These are phyloP conservation scores for Amblyopsis hoosieri DNA, from an alignment of 2,797 vertebrate genomes.

Conservation along the genomic window DNA sequence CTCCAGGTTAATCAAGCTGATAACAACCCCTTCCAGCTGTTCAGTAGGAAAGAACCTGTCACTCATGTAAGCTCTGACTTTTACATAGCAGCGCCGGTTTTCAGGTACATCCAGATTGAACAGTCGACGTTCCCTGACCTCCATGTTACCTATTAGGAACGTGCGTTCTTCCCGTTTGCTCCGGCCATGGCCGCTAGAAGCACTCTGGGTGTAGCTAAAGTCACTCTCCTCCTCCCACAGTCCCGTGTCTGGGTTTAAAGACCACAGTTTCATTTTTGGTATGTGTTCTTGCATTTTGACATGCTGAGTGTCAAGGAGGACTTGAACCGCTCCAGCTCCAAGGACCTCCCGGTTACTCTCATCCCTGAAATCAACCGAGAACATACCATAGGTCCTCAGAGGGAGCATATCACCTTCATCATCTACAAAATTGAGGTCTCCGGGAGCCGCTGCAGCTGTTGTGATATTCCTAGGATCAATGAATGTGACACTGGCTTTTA, in stretches of 20 bases:
- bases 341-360: conserved; percentile 78
- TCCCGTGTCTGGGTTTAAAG: conserved; percentile 88
- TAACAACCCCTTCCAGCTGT: conserved; percentile 92
- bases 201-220: conserved; percentile 67
- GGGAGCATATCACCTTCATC: conserved; percentile 87
- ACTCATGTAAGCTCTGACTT: conserved; percentile 93
- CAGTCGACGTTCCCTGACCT: conserved; percentile 91
- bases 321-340: conserved; percentile 82
- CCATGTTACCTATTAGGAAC: conserved; percentile 94
- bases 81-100: conserved; percentile 94
- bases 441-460: conserved; percentile 84
- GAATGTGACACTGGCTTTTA: conserved; percentile 93
- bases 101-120: conserved; percentile 98
- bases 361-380: conserved; percentile 91
- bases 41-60: conserved; percentile 89
- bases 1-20: conserved; percentile 92
- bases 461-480: conserved; percentile 91
- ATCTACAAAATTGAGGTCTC: conserved; percentile 89
- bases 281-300: conserved; percentile 90
- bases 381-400: conserved; percentile 95
- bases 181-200: conserved; percentile 62
- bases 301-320: conserved; percentile 86
- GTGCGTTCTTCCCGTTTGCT: conserved; percentile 90
- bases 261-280: conserved; percentile 92
- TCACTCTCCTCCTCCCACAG: conserved; percentile 92